Conservation (phyloP, 2,797 vertebrate genomes). For the Xiphophorus birchmanni region DNA sequence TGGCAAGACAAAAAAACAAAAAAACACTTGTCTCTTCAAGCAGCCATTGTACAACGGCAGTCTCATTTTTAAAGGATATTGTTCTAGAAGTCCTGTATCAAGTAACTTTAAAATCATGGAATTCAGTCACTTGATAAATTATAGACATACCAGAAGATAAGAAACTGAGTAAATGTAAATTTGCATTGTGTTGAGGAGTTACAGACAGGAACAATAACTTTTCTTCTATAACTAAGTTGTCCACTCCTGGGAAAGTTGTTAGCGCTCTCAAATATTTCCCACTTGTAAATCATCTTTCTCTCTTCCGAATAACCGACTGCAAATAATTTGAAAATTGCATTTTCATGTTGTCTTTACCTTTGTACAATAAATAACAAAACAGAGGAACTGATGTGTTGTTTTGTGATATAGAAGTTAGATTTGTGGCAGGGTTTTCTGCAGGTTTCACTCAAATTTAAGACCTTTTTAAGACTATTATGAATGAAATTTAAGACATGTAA, state of each 20-base stretch:
- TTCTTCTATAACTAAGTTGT: neutral
- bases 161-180: too few relatives aligned
- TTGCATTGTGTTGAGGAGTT: too few relatives aligned
- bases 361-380: neutral
- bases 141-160: neutral
- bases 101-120: neutral
- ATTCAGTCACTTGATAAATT: neutral
- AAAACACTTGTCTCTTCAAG: too few relatives aligned
- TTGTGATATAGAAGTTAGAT: neutral
- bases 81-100: neutral
- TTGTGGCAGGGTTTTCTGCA: too few relatives aligned
- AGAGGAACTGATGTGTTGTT: neutral
- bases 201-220: neutral
- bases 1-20: too few relatives aligned
- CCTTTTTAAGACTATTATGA: too few relatives aligned
- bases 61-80: too few relatives aligned
- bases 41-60: too few relatives aligned
- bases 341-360: neutral
- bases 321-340: neutral
- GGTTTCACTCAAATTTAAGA: too few relatives aligned
- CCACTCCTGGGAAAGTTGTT: neutral
- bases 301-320: neutral
- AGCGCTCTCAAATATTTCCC: neutral
- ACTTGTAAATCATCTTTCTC: neutral
- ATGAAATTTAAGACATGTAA: too few relatives aligned